These are phyloP conservation scores for Prosopocoilus inquinatus DNA, from an alignment of 2,888 invertebrate genomes.

Conservation along the genomic window DNA sequence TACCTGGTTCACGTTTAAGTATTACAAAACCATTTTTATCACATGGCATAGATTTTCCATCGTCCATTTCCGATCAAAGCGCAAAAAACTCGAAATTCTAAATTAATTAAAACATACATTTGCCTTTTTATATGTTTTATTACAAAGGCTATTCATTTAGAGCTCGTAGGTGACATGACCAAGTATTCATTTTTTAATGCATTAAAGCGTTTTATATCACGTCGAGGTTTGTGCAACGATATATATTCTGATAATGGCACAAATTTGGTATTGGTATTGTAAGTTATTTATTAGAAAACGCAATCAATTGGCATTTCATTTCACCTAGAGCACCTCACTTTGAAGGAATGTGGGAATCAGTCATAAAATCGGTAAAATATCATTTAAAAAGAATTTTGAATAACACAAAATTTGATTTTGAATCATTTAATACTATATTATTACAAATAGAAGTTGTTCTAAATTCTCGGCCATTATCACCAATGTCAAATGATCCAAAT, in stretches of 20 bases:
- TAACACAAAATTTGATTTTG: not conserved
- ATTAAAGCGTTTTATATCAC: not conserved
- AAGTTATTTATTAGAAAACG: slow-evolving; percentile 5
- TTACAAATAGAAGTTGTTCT: not conserved
- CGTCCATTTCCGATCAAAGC: not conserved
- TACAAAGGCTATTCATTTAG: not conserved
- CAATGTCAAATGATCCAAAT: not conserved
- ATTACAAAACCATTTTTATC: slow-evolving; percentile 19
- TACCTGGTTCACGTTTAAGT: slow-evolving; percentile 20
- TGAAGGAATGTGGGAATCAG: not conserved
- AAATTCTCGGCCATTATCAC: not conserved
- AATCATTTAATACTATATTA: slow-evolving; percentile 13
- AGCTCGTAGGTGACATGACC: slow-evolving; percentile 3
- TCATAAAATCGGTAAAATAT: not conserved
- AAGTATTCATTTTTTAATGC: not conserved
- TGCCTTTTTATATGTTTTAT: not conserved
- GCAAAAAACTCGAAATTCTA: not conserved
- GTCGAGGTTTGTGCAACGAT: too few relatives aligned
- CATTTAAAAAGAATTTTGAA: not conserved
- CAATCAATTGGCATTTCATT: slow-evolving; percentile 23
- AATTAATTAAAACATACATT: not conserved
- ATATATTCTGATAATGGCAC: not conserved
- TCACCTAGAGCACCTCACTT: not conserved
- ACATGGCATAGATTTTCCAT: slow-evolving; percentile 1
- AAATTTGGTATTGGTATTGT: not conserved